Base-by-base conservation (phyloP, 2,888 invertebrate species). In the Lasioglossum leucozonium region DNA sequence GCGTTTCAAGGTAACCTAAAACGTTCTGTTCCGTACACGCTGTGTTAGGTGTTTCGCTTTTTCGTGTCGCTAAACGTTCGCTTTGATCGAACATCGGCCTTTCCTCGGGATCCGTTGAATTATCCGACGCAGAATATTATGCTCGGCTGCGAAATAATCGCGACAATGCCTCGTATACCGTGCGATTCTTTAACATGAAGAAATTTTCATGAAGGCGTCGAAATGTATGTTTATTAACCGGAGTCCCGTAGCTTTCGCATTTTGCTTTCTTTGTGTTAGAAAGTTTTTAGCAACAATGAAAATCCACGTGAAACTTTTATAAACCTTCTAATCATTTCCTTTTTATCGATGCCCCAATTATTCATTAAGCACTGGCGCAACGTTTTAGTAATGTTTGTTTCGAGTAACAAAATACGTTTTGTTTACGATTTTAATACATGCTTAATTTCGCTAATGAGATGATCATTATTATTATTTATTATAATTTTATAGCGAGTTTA, bases 1-100 rank as follows among this genome's bases (percentile, higher is more conserved):
- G 94, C 94, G 93, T 92, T 93, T 93, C 90, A 92, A 94, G 94
- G 94, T 94, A 94, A 94, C 94, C 94, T 94, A 93, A 91, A 94
- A 94, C 92, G 91, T 90, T 89, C 86, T 37, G 81, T 87, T 72
- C 84, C 76, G 79, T 84, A 81, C 91, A 82, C 87, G 87, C 86
- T 87, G 85, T 78, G 85, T 78, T 81, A 71, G 79, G 73, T 73
- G 79, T 85, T 72, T 72, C 83, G 72, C 44, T 77, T 76, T n/a
- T 58, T 40, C 62, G 16, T 47, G 71, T 69, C 58, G n/a, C 18
- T 34, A 72, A 69, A 72, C 55, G 18, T 67, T 42, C 11, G 2
- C 11, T 47, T 37, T 11, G 6, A 67, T 47, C 5, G 34, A 42
- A 22, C 62, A 67, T 2, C 37, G 6, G 16, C 40, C 10, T 34